Evolutionary conservation across 2,113 vertebrate genomes (phyloP), one percentile per base, ranked within the genome.

Genomic region (Athene noctua): DNA sequence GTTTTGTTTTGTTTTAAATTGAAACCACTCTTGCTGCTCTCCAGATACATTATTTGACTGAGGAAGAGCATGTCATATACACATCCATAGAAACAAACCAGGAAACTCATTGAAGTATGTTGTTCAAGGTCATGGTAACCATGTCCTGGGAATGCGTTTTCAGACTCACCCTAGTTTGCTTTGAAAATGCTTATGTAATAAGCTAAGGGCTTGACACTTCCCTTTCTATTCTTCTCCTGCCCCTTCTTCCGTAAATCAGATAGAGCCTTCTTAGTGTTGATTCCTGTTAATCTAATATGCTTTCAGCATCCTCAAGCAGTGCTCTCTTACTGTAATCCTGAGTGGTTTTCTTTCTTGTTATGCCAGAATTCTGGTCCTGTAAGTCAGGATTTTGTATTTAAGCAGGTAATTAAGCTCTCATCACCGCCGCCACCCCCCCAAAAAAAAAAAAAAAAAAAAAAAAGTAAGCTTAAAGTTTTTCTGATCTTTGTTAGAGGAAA

Each of bases 381-480:
- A 61, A 66, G 4, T 62, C 5, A 30, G 4, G 10, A 52, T 32
- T 72, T 92, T 78, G 7, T 61, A 2, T 59, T 82, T 65, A 75
- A 74, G 44, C 23, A 40, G 15, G 16, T 46, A 8, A 62, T 27
- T n/a, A 40, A 55, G n/a, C 14, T 25, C 14, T 29, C 1, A 7
- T 18, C 19, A 23, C 47, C 21, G 1, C 4, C 5, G 26, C 13
- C 3, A 13, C 1, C 4, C 5, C 30, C n/a, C n/a, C n/a, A n/a
- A n/a, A n/a, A n/a, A n/a, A n/a, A n/a, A n/a, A n/a, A n/a, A n/a
- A n/a, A n/a, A n/a, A n/a, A n/a, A n/a, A n/a, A 9, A 5, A 34
- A 55, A 34, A 8, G 6, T 44, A 67, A 42, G 18, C 15, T 30
- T 44, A 14, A 30, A 49, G 6, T 22, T 86, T 77, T 86, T 44